phyloP scores from a whole-genome alignment of 2,113 vertebrate species.

The Callocephalon fimbriatum region DNA sequence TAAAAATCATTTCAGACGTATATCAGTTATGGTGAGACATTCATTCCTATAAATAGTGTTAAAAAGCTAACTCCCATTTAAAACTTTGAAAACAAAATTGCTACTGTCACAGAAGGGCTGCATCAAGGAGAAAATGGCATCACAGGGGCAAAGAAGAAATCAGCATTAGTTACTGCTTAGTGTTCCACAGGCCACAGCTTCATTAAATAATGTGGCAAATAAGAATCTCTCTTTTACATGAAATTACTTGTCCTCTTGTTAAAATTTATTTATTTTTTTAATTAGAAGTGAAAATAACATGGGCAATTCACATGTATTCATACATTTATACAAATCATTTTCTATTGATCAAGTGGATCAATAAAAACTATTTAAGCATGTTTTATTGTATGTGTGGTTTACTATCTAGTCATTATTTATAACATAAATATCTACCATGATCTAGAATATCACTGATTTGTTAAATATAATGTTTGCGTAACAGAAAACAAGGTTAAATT shows the following conservation, averaged over 20 bases:
- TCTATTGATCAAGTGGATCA: constrained; percentile 7
- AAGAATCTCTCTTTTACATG: neutral
- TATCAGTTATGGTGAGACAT: neutral
- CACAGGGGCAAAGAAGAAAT: neutral
- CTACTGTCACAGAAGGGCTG: neutral
- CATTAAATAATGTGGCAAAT: neutral
- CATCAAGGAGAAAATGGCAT: neutral
- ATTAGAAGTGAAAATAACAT: neutral
- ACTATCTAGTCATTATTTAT: neutral
- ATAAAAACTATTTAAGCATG: neutral
- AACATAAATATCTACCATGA: neutral
- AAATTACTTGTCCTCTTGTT: neutral
- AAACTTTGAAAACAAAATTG: neutral
- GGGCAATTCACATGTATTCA: neutral
- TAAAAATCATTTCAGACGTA: neutral
- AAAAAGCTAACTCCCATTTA: neutral
- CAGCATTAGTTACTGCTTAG: neutral
- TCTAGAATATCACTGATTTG: neutral
- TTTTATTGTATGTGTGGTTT: constrained; percentile 19
- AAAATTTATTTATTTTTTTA: neutral
- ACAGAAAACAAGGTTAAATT: neutral
- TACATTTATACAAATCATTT: neutral
- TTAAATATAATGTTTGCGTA: neutral
- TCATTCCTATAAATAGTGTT: neutral
- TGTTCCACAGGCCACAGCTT: neutral